Evolutionary conservation across 2,888 invertebrate genomes (phyloP), one percentile per base, ranked within the genome.

Genomic region (Quadriops clusia): DNA sequence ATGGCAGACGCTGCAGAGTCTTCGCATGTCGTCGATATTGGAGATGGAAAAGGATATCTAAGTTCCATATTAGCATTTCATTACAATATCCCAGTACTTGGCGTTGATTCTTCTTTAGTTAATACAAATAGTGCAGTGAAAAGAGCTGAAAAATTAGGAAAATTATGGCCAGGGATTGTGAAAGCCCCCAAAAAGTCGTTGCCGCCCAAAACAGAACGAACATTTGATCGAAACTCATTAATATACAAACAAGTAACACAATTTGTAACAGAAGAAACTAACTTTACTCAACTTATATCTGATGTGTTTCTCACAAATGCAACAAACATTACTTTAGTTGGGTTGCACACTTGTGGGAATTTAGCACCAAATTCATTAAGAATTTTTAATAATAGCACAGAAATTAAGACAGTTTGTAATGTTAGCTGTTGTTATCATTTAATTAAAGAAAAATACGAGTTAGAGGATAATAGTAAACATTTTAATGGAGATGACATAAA

Each of bases 341-440:
- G 91, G 7, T 66, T 93, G 5, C 93, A 93, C 53, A 89, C 91
- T 0, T 93, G 93, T 56, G 93, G 93, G 0, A 76, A 83, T 60
- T 63, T 93, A 4, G 79, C 82, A 0, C 65, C 84, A 2, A 73
- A 74, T 7, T 76, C 77, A 21, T 60, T 90, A 1, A 71, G 72
- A 37, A 64, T 84, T 8, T 91, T 86, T 52, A 51, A 63, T 3
- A 45, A 58, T 0, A 71, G 70, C 34, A 33, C 61, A 0, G 51
- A 65, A 14, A 66, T 77, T 0, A 64, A 62, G 34, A 67, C 72
- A 0, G 53, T 90, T 1, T 78, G 84, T 47, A 81, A 80, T 51
- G 81, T 93, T 18, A 86, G 89, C 0, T 94, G 93, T 54, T 93
- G 93, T 53, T 91, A 90, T 61, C 86, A 93, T 58, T 65, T 83